Evolutionary conservation across 1,140 invertebrate species (phyloP).

Genomic region (Euwallacea fornicatus): DNA sequence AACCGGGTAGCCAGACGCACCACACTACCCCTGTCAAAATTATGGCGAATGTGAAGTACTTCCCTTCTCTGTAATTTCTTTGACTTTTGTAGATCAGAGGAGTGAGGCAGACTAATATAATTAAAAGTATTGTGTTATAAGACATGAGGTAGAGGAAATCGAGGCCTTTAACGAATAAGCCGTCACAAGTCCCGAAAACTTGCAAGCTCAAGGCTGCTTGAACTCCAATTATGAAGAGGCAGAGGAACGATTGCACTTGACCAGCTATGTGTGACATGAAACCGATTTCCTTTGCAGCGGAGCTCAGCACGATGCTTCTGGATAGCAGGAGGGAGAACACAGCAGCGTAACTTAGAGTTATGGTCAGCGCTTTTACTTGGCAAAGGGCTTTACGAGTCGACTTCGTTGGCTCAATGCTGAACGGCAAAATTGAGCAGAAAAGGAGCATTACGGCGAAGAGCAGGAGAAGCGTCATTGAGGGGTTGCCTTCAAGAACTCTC

Average conservation of each 20-base stretch:
- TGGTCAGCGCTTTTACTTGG: slow-evolving; percentile 48
- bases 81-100: slow-evolving; percentile 61
- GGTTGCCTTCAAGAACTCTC: slow-evolving; percentile 58
- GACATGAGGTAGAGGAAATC: slow-evolving; percentile 55
- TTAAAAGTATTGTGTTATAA: slow-evolving; percentile 60
- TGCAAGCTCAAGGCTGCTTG: slow-evolving; percentile 58
- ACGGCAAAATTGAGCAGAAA: slow-evolving; percentile 60
- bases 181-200: slow-evolving; percentile 54
- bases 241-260: slow-evolving; percentile 59
- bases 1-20: slow-evolving; percentile 58
- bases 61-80: slow-evolving; percentile 66
- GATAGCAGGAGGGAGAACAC: slow-evolving; percentile 60
- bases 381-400: slow-evolving; percentile 40
- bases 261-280: slow-evolving; percentile 65
- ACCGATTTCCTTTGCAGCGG: slow-evolving; percentile 60
- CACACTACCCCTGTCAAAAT: slow-evolving; percentile 56
- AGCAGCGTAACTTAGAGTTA: slow-evolving; percentile 59
- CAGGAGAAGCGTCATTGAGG: slow-evolving; percentile 54
- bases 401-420: slow-evolving; percentile 54
- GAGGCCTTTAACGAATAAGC: slow-evolving; percentile 51
- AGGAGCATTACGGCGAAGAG: slow-evolving; percentile 57
- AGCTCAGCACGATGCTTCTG: slow-evolving; percentile 60
- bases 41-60: slow-evolving; percentile 56
- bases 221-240: slow-evolving; percentile 61
- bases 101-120: slow-evolving; percentile 57